Conservation (phyloP, 2,797 vertebrate species). For the Denticeps clupeoides region DNA sequence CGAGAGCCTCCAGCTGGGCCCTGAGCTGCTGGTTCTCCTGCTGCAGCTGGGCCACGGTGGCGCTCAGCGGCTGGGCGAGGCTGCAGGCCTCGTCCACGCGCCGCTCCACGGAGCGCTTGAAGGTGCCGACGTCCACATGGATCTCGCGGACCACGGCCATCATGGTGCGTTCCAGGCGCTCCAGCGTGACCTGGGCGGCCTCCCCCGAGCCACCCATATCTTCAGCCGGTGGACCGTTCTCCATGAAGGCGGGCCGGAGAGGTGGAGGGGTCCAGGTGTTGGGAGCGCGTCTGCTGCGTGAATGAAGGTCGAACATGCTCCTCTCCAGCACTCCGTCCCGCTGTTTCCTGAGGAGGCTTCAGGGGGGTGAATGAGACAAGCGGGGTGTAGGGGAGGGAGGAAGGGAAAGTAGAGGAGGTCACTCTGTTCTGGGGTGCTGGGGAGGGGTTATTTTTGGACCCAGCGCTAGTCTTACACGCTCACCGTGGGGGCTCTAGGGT, state of each 20-base stretch:
- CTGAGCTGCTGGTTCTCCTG: slow-evolving; percentile 75
- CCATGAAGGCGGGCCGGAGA: slow-evolving; percentile 4
- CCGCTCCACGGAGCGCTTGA: slow-evolving; percentile 72
- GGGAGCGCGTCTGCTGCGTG: no score
- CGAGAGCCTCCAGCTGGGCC: slow-evolving; percentile 64
- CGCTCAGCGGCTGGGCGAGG: slow-evolving; percentile 61
- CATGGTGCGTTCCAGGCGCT: slow-evolving; percentile 62
- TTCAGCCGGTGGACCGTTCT: background rate
- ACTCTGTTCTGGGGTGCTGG: slow-evolving; percentile 6
- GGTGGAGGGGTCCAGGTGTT: no score
- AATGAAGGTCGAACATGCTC: no score
- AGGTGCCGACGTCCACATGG: slow-evolving; percentile 68
- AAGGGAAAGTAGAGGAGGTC: background rate
- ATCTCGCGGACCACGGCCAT: slow-evolving; percentile 70
- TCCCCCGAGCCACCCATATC: slow-evolving; percentile 31
- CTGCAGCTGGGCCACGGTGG: slow-evolving; percentile 68
- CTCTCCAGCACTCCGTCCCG: background rate
- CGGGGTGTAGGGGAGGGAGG: background rate
- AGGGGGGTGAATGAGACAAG: background rate
- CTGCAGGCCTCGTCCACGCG: slow-evolving; percentile 68
- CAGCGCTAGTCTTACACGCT: slow-evolving; percentile 12
- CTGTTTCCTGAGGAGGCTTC: background rate
- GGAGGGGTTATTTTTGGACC: slow-evolving; percentile 19
- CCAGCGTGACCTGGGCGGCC: slow-evolving; percentile 54
- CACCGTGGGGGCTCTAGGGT: slow-evolving; percentile 1